phyloP scores from a whole-genome alignment of 2,797 vertebrate species.

The Prunella strophiata region DNA sequence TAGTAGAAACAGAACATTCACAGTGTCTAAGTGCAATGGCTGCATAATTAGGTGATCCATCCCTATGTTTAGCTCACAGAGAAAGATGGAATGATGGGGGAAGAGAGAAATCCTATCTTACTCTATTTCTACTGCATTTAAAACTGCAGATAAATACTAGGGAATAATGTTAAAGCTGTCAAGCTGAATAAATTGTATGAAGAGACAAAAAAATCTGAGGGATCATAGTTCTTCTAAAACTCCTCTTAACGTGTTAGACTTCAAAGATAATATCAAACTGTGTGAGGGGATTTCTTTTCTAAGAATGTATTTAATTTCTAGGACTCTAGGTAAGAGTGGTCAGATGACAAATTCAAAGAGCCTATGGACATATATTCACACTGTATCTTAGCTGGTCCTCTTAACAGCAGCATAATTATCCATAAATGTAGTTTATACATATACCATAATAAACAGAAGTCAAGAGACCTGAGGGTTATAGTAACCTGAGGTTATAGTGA shows the following conservation, averaged over 20 bases:
- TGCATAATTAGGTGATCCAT: neutral
- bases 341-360: neutral
- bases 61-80: neutral
- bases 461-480: neutral
- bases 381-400: neutral
- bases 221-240: neutral
- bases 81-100: too few species aligned
- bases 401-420: neutral
- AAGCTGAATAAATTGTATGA: neutral
- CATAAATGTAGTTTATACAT: neutral
- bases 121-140: neutral
- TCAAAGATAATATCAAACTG: neutral
- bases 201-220: neutral
- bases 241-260: neutral
- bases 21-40: neutral
- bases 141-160: neutral
- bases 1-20: neutral
- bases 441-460: neutral
- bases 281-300: neutral
- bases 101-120: too few species aligned
- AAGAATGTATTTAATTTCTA: neutral
- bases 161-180: neutral
- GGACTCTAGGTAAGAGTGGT: neutral
- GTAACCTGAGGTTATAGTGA: neutral
- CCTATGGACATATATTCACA: neutral